Evolutionary conservation across 2,888 invertebrate genomes (phyloP).

Genomic region (Habrosyne pyritoides): DNA sequence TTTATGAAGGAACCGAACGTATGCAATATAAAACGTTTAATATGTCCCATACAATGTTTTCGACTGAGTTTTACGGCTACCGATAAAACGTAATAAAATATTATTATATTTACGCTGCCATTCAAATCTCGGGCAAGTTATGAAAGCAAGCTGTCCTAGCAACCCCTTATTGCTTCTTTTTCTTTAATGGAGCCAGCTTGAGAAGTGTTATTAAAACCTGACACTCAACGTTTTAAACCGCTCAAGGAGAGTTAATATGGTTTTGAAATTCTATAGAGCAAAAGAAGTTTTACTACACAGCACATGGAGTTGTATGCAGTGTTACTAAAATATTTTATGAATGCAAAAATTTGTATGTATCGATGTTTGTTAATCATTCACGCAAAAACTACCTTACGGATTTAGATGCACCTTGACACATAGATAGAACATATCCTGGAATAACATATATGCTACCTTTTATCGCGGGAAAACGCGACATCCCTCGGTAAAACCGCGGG

Average conservation of each 20-base stretch:
- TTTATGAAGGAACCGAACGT: background rate
- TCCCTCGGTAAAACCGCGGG: no score
- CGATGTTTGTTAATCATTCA: no score
- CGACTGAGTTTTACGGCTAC: background rate
- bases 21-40: background rate
- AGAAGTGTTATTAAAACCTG: background rate
- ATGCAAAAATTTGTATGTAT: no score
- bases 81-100: slow-evolving; percentile 2
- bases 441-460: no score
- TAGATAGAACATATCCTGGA: no score
- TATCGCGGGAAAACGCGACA: no score
- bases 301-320: no score
- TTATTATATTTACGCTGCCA: background rate
- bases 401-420: no score
- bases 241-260: background rate
- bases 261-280: background rate
- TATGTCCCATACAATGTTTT: background rate
- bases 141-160: background rate
- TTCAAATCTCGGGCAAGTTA: background rate
- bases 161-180: background rate
- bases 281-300: no score
- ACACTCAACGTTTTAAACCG: background rate
- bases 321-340: no score
- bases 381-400: no score
- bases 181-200: background rate